Conservation (phyloP, 2,797 vertebrate genomes). For the Melanotaenia nigrans region DNA sequence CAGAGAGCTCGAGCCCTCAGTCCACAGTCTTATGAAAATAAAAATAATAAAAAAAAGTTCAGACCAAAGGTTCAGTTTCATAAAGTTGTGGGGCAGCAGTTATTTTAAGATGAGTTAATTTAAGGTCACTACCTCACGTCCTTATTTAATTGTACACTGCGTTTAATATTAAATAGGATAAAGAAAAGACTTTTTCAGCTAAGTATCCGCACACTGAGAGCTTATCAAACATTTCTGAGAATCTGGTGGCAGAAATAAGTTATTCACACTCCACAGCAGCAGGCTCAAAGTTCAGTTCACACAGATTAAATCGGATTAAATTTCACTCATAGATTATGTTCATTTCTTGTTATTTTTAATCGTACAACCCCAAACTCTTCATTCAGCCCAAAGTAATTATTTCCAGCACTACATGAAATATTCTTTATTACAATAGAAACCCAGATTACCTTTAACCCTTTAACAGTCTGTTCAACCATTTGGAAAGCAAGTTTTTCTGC, state of each 20-base stretch:
- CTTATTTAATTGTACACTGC: constrained; percentile 1
- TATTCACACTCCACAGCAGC: background rate
- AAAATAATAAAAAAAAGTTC: constrained; percentile 48
- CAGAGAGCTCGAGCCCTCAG: constrained; percentile 53
- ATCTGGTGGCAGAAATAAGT: background rate
- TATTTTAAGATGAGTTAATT: constrained; percentile 47
- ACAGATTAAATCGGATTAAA: background rate
- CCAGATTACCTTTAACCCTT: too few species aligned
- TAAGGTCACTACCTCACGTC: constrained; percentile 21
- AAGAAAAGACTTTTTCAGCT: too few species aligned
- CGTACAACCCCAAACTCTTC: background rate
- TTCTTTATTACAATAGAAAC: background rate
- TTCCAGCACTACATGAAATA: background rate
- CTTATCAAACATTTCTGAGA: background rate
- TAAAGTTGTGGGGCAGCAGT: constrained; percentile 29
- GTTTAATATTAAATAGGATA: background rate
- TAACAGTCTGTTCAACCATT: too few species aligned
- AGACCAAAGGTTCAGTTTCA: constrained; percentile 37
- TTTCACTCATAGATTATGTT: background rate
- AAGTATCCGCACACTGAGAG: background rate
- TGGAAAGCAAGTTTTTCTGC: too few species aligned
- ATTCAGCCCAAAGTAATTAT: background rate
- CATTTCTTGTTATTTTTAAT: too few species aligned
- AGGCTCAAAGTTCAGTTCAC: background rate
- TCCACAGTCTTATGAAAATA: constrained; percentile 52